phyloP scores from a whole-genome alignment of 2,888 invertebrate species.

The Sarcophaga variegata region DNA sequence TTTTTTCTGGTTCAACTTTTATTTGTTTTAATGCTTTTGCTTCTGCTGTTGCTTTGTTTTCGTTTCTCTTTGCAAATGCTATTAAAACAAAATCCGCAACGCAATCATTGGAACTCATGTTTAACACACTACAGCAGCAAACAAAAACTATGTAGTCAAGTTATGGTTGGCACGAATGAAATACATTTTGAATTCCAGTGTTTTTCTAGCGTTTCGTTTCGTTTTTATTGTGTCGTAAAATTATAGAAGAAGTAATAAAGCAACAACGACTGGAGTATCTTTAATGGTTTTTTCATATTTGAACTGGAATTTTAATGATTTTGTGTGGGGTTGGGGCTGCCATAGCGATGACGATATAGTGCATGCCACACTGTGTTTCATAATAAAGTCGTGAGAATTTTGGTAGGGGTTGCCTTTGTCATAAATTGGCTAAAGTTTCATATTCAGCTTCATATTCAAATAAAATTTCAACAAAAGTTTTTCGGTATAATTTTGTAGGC shows the following conservation, averaged over 20 bases:
- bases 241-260: not conserved
- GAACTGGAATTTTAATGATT: slow-evolving; percentile 25
- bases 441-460: slow-evolving; percentile 20
- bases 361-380: slow-evolving; percentile 4
- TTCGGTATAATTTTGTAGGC: not conserved
- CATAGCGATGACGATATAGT: not conserved
- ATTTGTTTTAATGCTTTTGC: not conserved
- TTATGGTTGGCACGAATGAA: not conserved
- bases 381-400: not conserved
- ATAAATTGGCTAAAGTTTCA: not conserved
- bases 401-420: too few species aligned
- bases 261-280: not conserved
- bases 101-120: slow-evolving; percentile 28
- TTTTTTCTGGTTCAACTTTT: not conserved
- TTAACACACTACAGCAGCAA: not conserved
- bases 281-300: slow-evolving; percentile 16
- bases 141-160: not conserved
- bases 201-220: not conserved
- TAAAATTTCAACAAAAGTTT: slow-evolving; percentile 11
- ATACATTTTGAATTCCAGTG: not conserved
- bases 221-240: slow-evolving; percentile 17
- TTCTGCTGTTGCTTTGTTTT: not conserved
- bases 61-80: not conserved
- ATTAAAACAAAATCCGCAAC: slow-evolving; percentile 36
- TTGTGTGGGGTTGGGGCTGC: not conserved